Evolutionary conservation across 2,797 vertebrate species (phyloP), one percentile per base, ranked within the genome.

Genomic region (Periparus ater): DNA sequence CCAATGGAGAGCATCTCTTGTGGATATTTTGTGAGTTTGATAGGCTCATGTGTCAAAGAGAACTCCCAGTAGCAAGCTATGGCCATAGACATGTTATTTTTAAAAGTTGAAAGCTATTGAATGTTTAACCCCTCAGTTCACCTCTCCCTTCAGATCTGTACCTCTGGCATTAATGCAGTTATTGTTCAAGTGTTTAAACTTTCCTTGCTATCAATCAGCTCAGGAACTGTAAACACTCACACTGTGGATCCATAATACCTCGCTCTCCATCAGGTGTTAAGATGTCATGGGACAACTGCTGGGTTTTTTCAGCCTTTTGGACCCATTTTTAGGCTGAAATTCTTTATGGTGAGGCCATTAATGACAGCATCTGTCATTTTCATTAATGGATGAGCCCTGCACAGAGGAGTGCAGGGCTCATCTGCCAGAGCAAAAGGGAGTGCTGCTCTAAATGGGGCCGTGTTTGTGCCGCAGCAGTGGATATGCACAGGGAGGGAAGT

Each of bases 381-480:
- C 36, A 36, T 36, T 36, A 36, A 36, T 36, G 36, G 36, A 36
- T 36, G 36, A 36, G 36, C 36, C 36, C 36, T 36, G 36, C 32
- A 38, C 0, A 8, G 21, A 10, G 22, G 15, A 45, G 23, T 20
- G 9, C 16, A 4, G 19, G 11, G 12, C n/a, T 74, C 19, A 32
- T 38, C 45, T 1, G 0, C 47, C 63, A 71, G 82, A 48, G 55
- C n/a, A 62, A 36, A 6, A 19, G 63, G 26, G 32, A 54, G 6
- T 0, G 0, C 58, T 67, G 36, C 48, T 92, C 48, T 34, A 17
- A 66, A 25, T 4, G 23, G 34, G 45, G 21, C 44, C 1, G 0
- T 7, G 7, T 76, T 87, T 88, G 71, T 70, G 67, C 57, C 38
- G 23, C 4, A 26, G 38, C 7, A 3, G 38, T 8, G 7, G 55